Percentiles rank a stretch among this genome's conserved stretches.
Evolutionary conservation across 1,140 invertebrate species (phyloP).

Genomic region (Listronotus oregonensis): DNA sequence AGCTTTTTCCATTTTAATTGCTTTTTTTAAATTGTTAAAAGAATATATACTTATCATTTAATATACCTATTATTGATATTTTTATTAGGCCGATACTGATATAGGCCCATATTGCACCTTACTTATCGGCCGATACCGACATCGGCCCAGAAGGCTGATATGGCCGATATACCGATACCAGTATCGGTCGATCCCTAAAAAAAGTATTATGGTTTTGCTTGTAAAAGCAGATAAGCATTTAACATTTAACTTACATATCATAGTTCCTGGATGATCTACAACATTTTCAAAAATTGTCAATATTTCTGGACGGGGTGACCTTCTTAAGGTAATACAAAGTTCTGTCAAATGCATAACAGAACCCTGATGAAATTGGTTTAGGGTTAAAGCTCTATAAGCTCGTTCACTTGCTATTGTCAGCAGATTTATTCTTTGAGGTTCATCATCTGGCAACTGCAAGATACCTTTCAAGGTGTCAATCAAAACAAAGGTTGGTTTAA

Average conservation of each 20-base stretch:
- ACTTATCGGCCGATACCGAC: too few relatives aligned
- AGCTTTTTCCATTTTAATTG: too few relatives aligned
- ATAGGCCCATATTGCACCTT: too few relatives aligned
- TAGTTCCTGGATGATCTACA: constrained; percentile 19
- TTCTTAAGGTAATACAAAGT: constrained; percentile 34
- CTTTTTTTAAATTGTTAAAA: too few relatives aligned
- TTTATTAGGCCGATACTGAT: too few relatives aligned
- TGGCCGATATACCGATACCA: too few relatives aligned
- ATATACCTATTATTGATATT: too few relatives aligned
- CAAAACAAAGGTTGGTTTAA: constrained; percentile 26
- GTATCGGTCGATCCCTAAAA: too few relatives aligned
- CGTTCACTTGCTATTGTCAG: constrained; percentile 19
- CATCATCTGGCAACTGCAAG: constrained; percentile 22
- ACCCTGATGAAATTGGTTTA: constrained; percentile 15
- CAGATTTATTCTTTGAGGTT: constrained; percentile 14
- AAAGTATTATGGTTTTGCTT: too few relatives aligned
- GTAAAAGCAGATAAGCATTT: too few relatives aligned
- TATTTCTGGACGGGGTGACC: constrained; percentile 28
- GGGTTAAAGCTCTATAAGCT: constrained; percentile 22
- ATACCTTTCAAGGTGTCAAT: constrained; percentile 24
- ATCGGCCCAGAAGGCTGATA: too few relatives aligned
- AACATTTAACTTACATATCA: constrained; percentile 19
- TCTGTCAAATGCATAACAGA: constrained; percentile 39
- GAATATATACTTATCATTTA: too few relatives aligned
- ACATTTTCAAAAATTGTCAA: constrained; percentile 30